Conservation (phyloP, 2,113 vertebrate species). For the Poecilia latipinna region DNA sequence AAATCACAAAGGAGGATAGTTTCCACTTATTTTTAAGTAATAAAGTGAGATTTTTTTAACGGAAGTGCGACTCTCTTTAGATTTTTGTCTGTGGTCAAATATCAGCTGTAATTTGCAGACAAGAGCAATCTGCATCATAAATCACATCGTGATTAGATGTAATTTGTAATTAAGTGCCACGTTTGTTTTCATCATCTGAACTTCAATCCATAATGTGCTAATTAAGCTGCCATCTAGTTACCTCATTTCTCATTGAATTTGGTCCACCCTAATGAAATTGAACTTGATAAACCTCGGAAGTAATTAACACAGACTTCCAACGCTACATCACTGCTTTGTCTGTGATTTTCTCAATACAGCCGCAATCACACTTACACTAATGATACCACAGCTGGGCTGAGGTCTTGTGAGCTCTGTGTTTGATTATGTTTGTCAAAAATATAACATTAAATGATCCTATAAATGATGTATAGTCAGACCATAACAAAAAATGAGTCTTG, state of each 20-base stretch:
- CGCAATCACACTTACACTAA: neutral
- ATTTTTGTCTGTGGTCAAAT: neutral
- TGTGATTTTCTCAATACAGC: neutral
- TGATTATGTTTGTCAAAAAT: neutral
- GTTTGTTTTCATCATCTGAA: slow-evolving; percentile 39
- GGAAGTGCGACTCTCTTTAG: neutral
- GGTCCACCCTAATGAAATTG: slow-evolving; percentile 16
- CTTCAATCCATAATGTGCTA: slow-evolving; percentile 36
- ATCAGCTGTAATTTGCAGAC: slow-evolving; percentile 25
- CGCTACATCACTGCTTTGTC: neutral
- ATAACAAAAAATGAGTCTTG: neutral
- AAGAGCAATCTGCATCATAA: slow-evolving; percentile 29
- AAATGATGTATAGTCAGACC: neutral
- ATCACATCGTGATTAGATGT: slow-evolving; percentile 34
- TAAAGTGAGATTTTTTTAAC: too few relatives aligned
- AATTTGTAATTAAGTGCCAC: slow-evolving; percentile 22
- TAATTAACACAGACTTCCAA: slow-evolving; percentile 12
- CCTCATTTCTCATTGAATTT: slow-evolving; percentile 20
- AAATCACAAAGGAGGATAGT: neutral
- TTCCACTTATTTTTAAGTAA: too few relatives aligned
- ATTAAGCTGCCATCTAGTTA: slow-evolving; percentile 35
- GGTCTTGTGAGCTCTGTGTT: neutral
- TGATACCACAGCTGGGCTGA: neutral
- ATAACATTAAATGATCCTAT: neutral
- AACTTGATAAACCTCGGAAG: slow-evolving; percentile 27